Evolutionary conservation across 35 echinoderm and acorn worm genomes (phyloP), one percentile per base, ranked within the genome.

Genomic region (Lytechinus variegatus): DNA sequence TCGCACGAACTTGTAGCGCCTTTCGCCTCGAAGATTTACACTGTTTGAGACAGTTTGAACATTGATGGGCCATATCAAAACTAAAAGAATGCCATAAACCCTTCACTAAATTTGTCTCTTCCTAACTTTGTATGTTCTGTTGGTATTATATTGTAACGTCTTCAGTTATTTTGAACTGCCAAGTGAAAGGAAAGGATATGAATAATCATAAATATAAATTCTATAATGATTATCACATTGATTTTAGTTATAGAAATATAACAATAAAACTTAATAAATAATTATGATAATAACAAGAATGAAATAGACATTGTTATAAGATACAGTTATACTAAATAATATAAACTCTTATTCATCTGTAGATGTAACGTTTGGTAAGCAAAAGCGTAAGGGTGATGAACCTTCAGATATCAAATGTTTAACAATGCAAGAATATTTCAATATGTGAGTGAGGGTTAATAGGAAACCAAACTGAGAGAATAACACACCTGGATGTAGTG

Each of bases 11-110:
- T 90, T 90, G 28, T 33, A 54, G 9, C 29, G 88, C 52, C 52
- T 90, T 90, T 21, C 10, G 27, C 29, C 88, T 4, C 27, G 28
- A 9, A 52, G 88, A 90, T 90, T 90, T 90, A 90, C 88, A 33
- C 28, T 90, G 88, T 44, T 90, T 90, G 88, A 90, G 88, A 90
- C 12, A 44, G 28, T 52, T 44, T 0, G 52, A 12, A 90, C 29
- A 44, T 90, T 54, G 28, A 90, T 90, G 88, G 52, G 29, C 28
- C 29, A 52, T 44, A 90, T 90, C n/a, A 90, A 90, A 90, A 90
- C 88, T 52, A 79, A 24, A 79, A 79, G n/a, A 79, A 79, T 24
- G 66, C n/a, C 66, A 24, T 79, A 79, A 79, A 79, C 66, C 66
- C 19, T 24, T 79, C 21, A 1, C 66, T 79, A 16, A n/a, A 79